Conservation (phyloP, 2,888 invertebrate genomes). For the Aromia moschata region DNA sequence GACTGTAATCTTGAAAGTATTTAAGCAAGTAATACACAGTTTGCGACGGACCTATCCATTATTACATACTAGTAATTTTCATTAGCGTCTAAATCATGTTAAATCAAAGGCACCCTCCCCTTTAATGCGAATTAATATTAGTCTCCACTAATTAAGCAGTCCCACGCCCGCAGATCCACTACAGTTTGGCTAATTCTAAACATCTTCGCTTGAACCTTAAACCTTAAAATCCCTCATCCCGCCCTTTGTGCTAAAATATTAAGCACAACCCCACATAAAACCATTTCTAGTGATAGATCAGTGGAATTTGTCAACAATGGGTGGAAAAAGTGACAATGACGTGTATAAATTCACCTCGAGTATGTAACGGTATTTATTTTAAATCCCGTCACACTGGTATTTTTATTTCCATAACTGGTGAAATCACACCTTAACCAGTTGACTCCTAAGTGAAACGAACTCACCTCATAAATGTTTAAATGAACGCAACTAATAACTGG, state of each 20-base stretch:
- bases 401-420: too few relatives aligned
- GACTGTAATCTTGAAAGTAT: too few relatives aligned
- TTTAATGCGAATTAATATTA: slow-evolving; percentile 19
- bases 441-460: too few relatives aligned
- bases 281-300: slow-evolving; percentile 35
- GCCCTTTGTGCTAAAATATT: slow-evolving; percentile 21
- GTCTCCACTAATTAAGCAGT: slow-evolving; percentile 22
- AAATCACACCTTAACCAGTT: too few relatives aligned
- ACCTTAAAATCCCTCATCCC: slow-evolving; percentile 24
- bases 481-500: too few relatives aligned
- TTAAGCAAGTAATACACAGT: too few relatives aligned
- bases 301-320: slow-evolving; percentile 35
- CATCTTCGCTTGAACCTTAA: slow-evolving; percentile 23
- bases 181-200: slow-evolving; percentile 23
- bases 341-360: slow-evolving; percentile 38
- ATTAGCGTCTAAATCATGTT: neutral
- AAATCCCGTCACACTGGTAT: too few relatives aligned
- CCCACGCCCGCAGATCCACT: slow-evolving; percentile 13
- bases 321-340: slow-evolving; percentile 39
- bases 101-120: slow-evolving; percentile 3
- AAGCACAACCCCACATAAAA: slow-evolving; percentile 28
- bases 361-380: too few relatives aligned
- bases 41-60: too few relatives aligned
- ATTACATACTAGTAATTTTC: too few relatives aligned
- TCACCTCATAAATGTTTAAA: too few relatives aligned